These are phyloP conservation scores for Adrianichthys oophorus DNA, from an alignment of 2,797 vertebrate species.

Conservation along the genomic window DNA sequence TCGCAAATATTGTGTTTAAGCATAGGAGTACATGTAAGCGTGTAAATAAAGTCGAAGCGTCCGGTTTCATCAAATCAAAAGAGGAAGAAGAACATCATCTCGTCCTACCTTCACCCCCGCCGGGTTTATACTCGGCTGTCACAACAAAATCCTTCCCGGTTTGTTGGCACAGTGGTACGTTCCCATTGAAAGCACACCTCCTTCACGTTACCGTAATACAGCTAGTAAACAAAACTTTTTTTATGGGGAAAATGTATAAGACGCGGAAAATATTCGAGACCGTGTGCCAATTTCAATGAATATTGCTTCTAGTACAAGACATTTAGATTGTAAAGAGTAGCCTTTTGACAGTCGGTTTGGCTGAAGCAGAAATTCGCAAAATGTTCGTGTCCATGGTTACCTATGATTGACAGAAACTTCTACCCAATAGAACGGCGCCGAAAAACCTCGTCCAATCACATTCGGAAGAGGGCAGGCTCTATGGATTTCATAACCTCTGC, in stretches of 20 bases:
- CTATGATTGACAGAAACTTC: slow-evolving; percentile 30
- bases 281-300: not conserved
- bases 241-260: not conserved
- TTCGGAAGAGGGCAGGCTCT: slow-evolving; percentile 9
- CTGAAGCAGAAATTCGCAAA: not conserved
- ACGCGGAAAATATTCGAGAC: not conserved
- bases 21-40: not conserved
- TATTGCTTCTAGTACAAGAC: not conserved
- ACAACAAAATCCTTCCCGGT: slow-evolving; percentile 71
- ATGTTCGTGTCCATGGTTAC: slow-evolving; percentile 4
- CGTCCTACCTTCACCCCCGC: slow-evolving; percentile 65
- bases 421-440: slow-evolving; percentile 16
- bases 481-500: slow-evolving; percentile 7
- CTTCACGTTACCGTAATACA: slow-evolving; percentile 24
- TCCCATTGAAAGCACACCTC: slow-evolving; percentile 50
- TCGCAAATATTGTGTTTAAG: too few relatives aligned
- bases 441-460: slow-evolving; percentile 31
- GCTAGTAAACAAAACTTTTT: not conserved
- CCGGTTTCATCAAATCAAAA: slow-evolving; percentile 1
- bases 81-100: slow-evolving; percentile 10
- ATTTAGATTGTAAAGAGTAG: not conserved
- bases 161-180: slow-evolving; percentile 60
- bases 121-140: slow-evolving; percentile 71
- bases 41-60: fast-evolving
- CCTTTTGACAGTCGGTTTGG: not conserved